Evolutionary conservation across 1,140 invertebrate genomes (phyloP).

Genomic region (Bombus huntii): DNA sequence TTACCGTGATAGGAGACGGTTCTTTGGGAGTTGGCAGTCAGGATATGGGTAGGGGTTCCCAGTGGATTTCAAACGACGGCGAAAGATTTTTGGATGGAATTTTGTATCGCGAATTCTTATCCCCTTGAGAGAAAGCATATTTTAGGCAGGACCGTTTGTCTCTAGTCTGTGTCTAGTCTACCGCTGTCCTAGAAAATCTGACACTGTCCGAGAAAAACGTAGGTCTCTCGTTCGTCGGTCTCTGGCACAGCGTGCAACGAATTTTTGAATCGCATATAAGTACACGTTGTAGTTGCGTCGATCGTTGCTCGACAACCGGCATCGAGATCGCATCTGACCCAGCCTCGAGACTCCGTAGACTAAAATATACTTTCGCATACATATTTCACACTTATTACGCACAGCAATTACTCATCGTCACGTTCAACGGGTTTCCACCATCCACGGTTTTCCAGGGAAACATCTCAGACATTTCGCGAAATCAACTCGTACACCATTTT

Average conservation of each 20-base stretch:
- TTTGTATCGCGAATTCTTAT: too few relatives aligned
- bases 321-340: neutral
- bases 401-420: neutral
- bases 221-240: too few relatives aligned
- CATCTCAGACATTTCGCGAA: neutral
- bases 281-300: too few relatives aligned
- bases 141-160: too few relatives aligned
- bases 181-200: too few relatives aligned
- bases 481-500: slow-evolving; percentile 7
- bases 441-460: neutral
- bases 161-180: too few relatives aligned
- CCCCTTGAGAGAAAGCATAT: too few relatives aligned
- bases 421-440: neutral
- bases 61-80: neutral
- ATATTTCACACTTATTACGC: neutral
- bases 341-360: too few relatives aligned
- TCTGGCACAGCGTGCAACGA: too few relatives aligned
- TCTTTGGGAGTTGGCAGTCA: neutral
- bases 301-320: neutral
- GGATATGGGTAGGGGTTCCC: too few relatives aligned
- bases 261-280: fast-evolving
- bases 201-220: too few relatives aligned
- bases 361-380: neutral
- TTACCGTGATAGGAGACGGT: neutral
- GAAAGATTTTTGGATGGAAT: neutral